phyloP scores from a whole-genome alignment of 1,140 invertebrate species.

The Neodiprion pinetum region DNA sequence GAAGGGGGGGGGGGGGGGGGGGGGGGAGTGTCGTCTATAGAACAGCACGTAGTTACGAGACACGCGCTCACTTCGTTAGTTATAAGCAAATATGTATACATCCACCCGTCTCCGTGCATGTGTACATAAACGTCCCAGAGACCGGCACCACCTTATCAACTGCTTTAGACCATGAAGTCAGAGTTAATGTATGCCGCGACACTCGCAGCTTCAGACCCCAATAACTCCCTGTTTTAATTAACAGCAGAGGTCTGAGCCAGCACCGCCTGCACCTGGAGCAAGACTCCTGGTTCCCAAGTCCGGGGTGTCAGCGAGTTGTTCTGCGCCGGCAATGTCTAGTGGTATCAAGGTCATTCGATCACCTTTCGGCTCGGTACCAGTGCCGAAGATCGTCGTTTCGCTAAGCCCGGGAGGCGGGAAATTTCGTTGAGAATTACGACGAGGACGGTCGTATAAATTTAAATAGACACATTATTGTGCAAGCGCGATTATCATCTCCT shows the following conservation, averaged over 20 bases:
- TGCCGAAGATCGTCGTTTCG: no score
- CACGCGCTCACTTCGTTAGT: not conserved
- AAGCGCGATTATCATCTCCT: no score
- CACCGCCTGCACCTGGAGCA: no score
- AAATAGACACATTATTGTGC: no score
- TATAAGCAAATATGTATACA: not conserved
- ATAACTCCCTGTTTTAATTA: conserved; percentile 2
- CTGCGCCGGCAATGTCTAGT: no score
- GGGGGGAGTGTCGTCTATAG: not conserved
- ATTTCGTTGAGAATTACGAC: no score
- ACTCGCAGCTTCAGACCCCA: not conserved
- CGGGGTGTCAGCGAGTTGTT: no score
- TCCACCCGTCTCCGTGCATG: not conserved
- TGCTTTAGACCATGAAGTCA: not conserved
- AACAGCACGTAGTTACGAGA: not conserved
- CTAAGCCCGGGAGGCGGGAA: no score
- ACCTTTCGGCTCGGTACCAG: no score
- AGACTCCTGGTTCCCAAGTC: no score
- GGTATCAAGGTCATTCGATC: no score
- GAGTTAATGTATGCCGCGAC: conserved; percentile 8
- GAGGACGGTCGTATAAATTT: no score
- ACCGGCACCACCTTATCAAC: not conserved
- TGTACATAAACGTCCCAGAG: not conserved
- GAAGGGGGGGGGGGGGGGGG: not conserved
- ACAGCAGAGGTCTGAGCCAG: not conserved